Percentiles rank a stretch among this genome's conserved stretches.
phyloP scores from a whole-genome alignment of 2,797 vertebrate species.

The Euphonia xanthogaster region DNA sequence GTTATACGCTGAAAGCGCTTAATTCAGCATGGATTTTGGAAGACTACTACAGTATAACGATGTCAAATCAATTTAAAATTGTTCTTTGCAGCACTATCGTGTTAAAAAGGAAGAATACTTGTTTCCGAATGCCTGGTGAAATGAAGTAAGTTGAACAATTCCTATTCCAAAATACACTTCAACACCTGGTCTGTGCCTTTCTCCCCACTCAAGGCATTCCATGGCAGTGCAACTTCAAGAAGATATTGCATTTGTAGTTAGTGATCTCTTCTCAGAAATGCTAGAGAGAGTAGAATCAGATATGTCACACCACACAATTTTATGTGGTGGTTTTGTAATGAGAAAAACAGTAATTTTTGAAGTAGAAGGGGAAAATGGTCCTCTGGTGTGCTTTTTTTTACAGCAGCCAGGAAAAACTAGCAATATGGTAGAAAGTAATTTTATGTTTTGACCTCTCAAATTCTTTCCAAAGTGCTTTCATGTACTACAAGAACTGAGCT shows the following conservation, averaged over 20 bases:
- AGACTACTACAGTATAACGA: not conserved
- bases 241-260: not conserved
- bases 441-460: conserved; percentile 19
- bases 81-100: not conserved
- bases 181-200: not conserved
- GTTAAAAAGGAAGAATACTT: not conserved
- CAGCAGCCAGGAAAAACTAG: not conserved
- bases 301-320: conserved; percentile 20
- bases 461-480: conserved; percentile 11
- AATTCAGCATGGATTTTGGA: conserved; percentile 13
- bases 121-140: not conserved
- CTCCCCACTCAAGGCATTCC: not conserved
- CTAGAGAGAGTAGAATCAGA: not conserved
- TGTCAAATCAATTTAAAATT: conserved; percentile 5
- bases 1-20: not conserved
- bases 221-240: not conserved
- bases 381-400: conserved; percentile 13
- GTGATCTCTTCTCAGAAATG: not conserved
- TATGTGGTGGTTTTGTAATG: conserved; percentile 18
- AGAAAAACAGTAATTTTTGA: conserved; percentile 21
- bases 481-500: not conserved
- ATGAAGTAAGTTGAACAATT: not conserved
- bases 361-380: not conserved
- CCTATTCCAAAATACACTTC: not conserved
- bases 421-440: not conserved